Conservation (phyloP, 1,140 invertebrate species). For the Drosophila rufa region DNA sequence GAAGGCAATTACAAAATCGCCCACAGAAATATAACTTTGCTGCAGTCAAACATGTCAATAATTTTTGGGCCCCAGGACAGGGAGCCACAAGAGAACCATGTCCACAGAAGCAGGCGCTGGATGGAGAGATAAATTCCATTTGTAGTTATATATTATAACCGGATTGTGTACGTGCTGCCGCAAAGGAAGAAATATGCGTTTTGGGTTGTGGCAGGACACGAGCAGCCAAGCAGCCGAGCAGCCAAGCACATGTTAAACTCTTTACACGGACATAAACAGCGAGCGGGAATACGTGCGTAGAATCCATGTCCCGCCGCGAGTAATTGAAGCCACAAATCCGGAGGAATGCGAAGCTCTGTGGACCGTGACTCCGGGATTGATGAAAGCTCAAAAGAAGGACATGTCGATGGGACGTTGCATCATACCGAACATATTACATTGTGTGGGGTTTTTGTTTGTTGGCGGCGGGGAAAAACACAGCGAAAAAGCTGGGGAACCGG, state of each 20-base stretch:
- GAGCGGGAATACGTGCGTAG: constrained; percentile 73
- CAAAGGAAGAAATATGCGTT: constrained; percentile 52
- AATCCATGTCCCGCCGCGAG: constrained; percentile 62
- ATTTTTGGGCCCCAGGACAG: constrained; percentile 31
- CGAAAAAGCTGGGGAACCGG: not conserved
- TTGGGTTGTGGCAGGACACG: constrained; percentile 49
- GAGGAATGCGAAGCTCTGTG: constrained; percentile 2
- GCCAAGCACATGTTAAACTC: constrained; percentile 77
- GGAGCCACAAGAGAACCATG: not conserved
- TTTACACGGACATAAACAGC: constrained; percentile 81
- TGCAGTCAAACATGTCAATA: constrained; percentile 53
- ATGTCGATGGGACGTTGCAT: constrained; percentile 47
- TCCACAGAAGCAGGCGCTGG: not conserved
- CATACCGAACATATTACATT: constrained; percentile 50
- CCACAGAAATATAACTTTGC: constrained; percentile 13
- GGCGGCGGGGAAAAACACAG: not conserved
- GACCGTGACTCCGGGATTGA: constrained; percentile 61
- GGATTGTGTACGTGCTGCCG: constrained; percentile 57
- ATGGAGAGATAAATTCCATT: constrained; percentile 59
- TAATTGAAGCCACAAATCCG: constrained; percentile 70
- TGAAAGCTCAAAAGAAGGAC: constrained; percentile 53
- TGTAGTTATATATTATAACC: constrained; percentile 61
- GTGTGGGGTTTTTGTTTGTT: constrained; percentile 23
- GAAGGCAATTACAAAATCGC: constrained; percentile 40
- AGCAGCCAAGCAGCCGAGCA: constrained; percentile 3